Percentiles rank a stretch among this genome's conserved stretches.
Conservation (phyloP, 2,888 invertebrate species). For the Alitta virens region DNA sequence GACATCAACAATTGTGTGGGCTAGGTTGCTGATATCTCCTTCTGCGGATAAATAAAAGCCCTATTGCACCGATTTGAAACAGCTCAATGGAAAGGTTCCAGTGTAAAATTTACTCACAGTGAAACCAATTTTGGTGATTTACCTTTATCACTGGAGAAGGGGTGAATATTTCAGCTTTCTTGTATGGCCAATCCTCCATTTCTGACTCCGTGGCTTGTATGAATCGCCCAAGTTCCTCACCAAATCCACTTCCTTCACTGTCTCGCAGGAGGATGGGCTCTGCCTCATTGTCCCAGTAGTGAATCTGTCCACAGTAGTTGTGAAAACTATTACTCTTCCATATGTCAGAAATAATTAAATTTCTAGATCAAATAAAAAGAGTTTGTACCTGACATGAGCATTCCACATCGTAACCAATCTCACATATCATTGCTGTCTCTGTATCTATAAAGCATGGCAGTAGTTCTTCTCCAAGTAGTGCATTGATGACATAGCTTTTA, state of each 20-base stretch:
- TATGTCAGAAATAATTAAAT: too few species aligned
- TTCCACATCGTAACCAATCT: conserved; percentile 6
- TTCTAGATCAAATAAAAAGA: too few species aligned
- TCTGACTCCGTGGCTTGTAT: conserved; percentile 9
- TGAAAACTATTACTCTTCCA: too few species aligned
- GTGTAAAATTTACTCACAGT: too few species aligned
- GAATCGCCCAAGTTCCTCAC: conserved; percentile 9
- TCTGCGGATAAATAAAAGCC: too few species aligned
- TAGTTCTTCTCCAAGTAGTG: conserved; percentile 11
- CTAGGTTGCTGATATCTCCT: too few species aligned
- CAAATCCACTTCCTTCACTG: conserved; percentile 2
- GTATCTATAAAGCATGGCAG: conserved; percentile 1
- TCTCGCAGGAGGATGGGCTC: conserved; percentile 10
- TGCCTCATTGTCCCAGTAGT: conserved; percentile 9
- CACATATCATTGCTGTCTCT: conserved; percentile 10
- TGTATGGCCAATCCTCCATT: conserved; percentile 13
- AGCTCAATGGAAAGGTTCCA: too few species aligned
- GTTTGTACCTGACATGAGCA: background rate
- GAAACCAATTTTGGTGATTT: too few species aligned
- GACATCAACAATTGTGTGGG: too few species aligned
- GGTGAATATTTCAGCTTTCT: conserved; percentile 9
- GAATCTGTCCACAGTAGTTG: background rate
- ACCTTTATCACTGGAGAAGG: conserved; percentile 7
- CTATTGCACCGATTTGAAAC: too few species aligned
- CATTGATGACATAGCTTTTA: conserved; percentile 7